Evolutionary conservation across 2,113 vertebrate genomes (phyloP).

Genomic region (Perca flavescens): DNA sequence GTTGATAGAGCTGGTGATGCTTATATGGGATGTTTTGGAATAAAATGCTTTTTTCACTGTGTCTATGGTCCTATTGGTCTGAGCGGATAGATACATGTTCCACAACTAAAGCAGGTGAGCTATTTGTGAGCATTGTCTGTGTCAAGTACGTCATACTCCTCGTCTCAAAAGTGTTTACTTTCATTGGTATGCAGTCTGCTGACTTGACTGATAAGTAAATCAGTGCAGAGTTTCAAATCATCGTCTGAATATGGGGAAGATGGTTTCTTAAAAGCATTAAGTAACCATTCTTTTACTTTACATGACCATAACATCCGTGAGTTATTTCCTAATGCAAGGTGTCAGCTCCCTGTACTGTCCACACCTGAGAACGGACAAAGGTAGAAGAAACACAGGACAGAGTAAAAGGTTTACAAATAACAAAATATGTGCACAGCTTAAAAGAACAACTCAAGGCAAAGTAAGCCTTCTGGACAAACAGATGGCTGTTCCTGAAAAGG

Average conservation of each 20-base stretch:
- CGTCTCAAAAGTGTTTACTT: slow-evolving; percentile 1
- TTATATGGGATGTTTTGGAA: background rate
- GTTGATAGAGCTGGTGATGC: slow-evolving; percentile 10
- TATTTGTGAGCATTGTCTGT: slow-evolving; percentile 15
- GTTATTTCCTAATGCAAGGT: slow-evolving; percentile 56
- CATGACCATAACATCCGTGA: slow-evolving; percentile 48
- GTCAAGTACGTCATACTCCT: background rate
- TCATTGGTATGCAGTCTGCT: slow-evolving; percentile 16
- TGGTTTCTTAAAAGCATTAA: slow-evolving; percentile 25
- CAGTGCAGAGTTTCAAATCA: slow-evolving; percentile 25
- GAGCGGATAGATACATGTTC: slow-evolving; percentile 7
- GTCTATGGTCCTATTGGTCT: background rate
- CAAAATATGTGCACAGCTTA: slow-evolving; percentile 56
- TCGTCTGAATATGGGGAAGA: slow-evolving; percentile 3
- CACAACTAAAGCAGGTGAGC: slow-evolving; percentile 24
- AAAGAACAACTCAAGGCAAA: slow-evolving; percentile 72
- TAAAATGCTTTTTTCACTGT: slow-evolving; percentile 6
- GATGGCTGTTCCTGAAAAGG: slow-evolving; percentile 70
- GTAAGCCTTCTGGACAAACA: slow-evolving; percentile 57
- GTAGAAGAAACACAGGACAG: slow-evolving; percentile 52
- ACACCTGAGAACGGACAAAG: slow-evolving; percentile 74
- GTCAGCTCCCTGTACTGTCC: slow-evolving; percentile 71
- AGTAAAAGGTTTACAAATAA: slow-evolving; percentile 55
- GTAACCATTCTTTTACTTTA: slow-evolving; percentile 20
- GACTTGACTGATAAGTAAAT: slow-evolving; percentile 20